Conservation (phyloP, 2,113 vertebrate species). For the Mungos mungo region DNA sequence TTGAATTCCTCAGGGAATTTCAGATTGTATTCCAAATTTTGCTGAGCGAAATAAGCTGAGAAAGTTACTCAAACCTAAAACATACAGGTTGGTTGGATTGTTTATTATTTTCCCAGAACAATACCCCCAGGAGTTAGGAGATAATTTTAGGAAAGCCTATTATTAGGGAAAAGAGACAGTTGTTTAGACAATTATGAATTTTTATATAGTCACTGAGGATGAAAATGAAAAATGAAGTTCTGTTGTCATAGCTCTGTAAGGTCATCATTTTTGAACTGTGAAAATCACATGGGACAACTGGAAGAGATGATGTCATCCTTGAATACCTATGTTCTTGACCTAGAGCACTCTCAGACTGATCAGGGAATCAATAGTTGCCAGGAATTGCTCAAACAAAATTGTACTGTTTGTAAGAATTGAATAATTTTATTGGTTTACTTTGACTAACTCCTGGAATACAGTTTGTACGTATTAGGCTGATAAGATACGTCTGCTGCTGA, state of each 20-base stretch:
- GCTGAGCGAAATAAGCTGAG: not conserved
- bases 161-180: not conserved
- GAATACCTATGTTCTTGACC: not conserved
- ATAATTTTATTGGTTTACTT: not conserved
- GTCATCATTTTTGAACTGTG: not conserved
- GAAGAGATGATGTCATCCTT: not conserved
- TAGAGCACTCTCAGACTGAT: not conserved
- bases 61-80: not conserved
- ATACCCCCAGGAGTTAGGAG: not conserved
- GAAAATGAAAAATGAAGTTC: conserved; percentile 35
- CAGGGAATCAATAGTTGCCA: not conserved
- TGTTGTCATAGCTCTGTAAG: not conserved
- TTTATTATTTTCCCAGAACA: not conserved
- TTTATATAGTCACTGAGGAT: not conserved
- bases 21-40: not conserved
- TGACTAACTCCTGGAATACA: not conserved
- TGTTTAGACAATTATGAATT: not conserved
- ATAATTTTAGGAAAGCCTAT: conserved; percentile 27
- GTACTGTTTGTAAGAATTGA: not conserved
- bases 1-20: not conserved
- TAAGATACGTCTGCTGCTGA: not conserved
- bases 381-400: not conserved
- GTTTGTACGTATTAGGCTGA: not conserved
- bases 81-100: not conserved
- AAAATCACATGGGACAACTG: not conserved